Evolutionary conservation across 1,140 invertebrate genomes (phyloP), one percentile per base, ranked within the genome.

Genomic region (Saxidomus purpurata): DNA sequence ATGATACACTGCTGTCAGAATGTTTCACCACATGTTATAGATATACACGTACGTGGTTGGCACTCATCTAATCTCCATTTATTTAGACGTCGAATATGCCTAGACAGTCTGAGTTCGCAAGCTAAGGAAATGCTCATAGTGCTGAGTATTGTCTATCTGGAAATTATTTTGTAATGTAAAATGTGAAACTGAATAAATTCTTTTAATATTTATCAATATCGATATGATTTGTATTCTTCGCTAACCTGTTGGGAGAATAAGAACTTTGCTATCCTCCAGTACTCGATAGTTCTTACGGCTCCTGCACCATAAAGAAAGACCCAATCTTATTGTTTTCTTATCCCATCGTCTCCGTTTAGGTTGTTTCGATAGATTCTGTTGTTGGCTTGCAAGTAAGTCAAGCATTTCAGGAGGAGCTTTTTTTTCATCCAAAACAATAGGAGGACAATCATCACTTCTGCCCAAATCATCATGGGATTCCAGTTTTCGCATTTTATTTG

Each of bases 301-400:
- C 43, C 36, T 76, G 28, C 71, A 76, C 71, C 71, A 76, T 6
- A 76, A 38, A 11, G 67, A 71, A 3, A 71, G n/a, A 71, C 67
- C 25, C 25, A 71, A 28, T 28, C 67, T 71, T 3, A 71, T 71
- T 28, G 17, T 71, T 11, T 71, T 71, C 36, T 71, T 71, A n/a
- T 71, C 67, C 67, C 25, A 2, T 28, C n/a, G 25, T 28, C 34
- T 4, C 67, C 67, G 17, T 71, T 17, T 19, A 22, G 67, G 67
- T 71, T 71, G 25, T 22, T 71, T 34, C 9, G 2, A 13, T 2
- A 55, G 15, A 22, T 55, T 55, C 34, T 71, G 8, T 22, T 63
- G 8, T 34, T 71, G 15, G n/a, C 34, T n/a, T 11, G 34, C 31
- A 17, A 71, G 67, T 22, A 71, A 11, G 17, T 71, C 36, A 28